These are phyloP conservation scores for Odontocerum albicorne DNA, from an alignment of 2,888 invertebrate species.

Conservation along the genomic window DNA sequence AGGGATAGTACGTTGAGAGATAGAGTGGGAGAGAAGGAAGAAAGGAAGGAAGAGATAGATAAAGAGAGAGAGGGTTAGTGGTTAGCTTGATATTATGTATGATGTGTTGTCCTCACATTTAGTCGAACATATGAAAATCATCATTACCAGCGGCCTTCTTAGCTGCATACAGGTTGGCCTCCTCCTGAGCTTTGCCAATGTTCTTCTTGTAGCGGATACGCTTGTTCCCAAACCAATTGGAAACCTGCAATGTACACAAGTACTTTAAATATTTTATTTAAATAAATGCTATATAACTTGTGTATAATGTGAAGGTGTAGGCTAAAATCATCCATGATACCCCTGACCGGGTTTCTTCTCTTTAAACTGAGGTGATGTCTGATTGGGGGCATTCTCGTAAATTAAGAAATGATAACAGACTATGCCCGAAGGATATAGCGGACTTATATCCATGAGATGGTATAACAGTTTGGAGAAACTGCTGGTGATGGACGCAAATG, in stretches of 20 bases:
- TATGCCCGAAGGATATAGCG: too few relatives aligned
- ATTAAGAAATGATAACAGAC: too few relatives aligned
- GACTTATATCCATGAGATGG: too few relatives aligned
- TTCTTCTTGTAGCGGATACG: constrained; percentile 99
- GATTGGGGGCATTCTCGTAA: too few relatives aligned
- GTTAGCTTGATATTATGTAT: constrained; percentile 28
- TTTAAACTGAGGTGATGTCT: too few relatives aligned
- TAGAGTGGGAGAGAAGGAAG: not conserved
- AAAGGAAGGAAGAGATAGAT: not conserved
- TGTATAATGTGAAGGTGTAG: too few relatives aligned
- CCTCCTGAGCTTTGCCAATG: constrained; percentile 99
- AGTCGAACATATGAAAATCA: constrained; percentile 37
- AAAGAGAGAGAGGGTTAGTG: constrained; percentile 14
- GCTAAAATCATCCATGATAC: too few relatives aligned
- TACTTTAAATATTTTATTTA: too few relatives aligned
- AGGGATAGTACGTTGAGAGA: not conserved
- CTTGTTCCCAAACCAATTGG: constrained; percentile 99
- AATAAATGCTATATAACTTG: too few relatives aligned
- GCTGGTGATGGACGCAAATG: too few relatives aligned
- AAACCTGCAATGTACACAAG: constrained; percentile 86
- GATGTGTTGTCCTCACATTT: constrained; percentile 36
- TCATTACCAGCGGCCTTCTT: constrained; percentile 89
- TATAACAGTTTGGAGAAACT: too few relatives aligned
- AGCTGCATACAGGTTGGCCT: constrained; percentile 97
- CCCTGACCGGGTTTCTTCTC: too few relatives aligned